A percentile compares a stretch with the other conserved stretches of the same genome.
phyloP scores from a whole-genome alignment of 2,113 vertebrate species.

The Mesembrinibis cayennensis region DNA sequence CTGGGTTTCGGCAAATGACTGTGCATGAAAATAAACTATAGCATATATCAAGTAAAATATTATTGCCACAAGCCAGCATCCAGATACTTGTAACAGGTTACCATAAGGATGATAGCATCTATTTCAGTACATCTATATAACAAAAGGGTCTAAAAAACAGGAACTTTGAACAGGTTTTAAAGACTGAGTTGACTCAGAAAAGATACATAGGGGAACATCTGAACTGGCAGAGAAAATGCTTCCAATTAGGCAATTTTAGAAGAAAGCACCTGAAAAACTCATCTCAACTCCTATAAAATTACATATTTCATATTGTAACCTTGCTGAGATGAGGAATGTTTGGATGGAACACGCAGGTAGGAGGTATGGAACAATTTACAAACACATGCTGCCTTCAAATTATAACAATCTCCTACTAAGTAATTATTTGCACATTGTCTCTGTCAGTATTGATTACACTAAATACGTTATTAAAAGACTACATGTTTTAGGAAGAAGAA shows the following conservation, averaged over 20 bases:
- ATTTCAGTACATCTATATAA: background rate
- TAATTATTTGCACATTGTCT: conserved; percentile 4
- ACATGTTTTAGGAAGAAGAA: background rate
- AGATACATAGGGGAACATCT: background rate
- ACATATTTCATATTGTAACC: background rate
- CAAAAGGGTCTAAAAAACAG: background rate
- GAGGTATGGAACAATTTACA: conserved; percentile 8
- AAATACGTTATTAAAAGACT: background rate
- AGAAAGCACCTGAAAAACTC: background rate
- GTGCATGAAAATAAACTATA: background rate
- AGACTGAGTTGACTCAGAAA: background rate
- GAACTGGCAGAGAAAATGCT: background rate
- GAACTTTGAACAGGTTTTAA: background rate
- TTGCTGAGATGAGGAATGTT: conserved; percentile 7
- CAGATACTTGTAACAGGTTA: background rate
- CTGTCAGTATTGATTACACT: background rate
- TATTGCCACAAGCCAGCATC: background rate
- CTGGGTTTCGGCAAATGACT: background rate
- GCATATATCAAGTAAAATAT: background rate
- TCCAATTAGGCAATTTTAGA: background rate
- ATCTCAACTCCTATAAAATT: background rate
- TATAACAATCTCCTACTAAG: background rate
- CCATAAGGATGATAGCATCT: rapidly evolving
- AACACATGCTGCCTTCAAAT: conserved; percentile 19
- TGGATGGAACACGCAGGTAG: background rate